Evolutionary conservation across 2,888 invertebrate species (phyloP).

Genomic region (Meliscaeva auricollis): DNA sequence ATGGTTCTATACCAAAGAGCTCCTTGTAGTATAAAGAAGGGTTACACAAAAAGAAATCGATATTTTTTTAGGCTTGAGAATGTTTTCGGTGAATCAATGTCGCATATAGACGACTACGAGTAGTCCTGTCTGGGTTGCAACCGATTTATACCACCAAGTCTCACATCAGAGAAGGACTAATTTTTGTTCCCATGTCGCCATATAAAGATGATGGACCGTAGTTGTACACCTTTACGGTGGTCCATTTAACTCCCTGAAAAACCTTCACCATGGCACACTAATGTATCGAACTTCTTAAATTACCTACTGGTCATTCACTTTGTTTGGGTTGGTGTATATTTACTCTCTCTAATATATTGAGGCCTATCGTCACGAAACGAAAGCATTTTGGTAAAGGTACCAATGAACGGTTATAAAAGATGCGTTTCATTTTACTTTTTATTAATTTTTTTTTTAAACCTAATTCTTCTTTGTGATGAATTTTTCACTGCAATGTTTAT

Average conservation of each 20-base stretch:
- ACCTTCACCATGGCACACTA: conserved; percentile 52
- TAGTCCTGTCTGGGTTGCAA: conserved; percentile 56
- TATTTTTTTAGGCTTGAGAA: conserved; percentile 66
- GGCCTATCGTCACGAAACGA: conserved; percentile 35
- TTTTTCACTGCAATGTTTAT: conserved; percentile 28
- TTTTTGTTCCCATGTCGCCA: conserved; percentile 49
- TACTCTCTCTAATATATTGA: conserved; percentile 1
- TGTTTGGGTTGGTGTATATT: conserved; percentile 54
- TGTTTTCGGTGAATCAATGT: conserved; percentile 64
- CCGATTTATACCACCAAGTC: conserved; percentile 48
- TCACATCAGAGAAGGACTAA: conserved; percentile 32
- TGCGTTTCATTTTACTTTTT: conserved; percentile 36
- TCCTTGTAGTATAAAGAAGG: conserved; percentile 2
- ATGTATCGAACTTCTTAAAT: conserved; percentile 59
- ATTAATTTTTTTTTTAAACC: background rate
- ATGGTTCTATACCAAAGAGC: conserved; percentile 33
- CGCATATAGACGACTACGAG: conserved; percentile 31
- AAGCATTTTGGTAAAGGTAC: conserved; percentile 45
- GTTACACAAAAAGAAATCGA: conserved; percentile 52
- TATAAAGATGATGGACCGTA: conserved; percentile 52
- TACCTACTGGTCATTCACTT: conserved; percentile 73
- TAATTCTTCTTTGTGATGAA: conserved; percentile 47
- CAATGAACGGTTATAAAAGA: conserved; percentile 67
- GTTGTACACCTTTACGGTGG: conserved; percentile 52
- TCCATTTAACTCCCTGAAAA: conserved; percentile 58